Base-by-base conservation (phyloP, 1,140 invertebrate species). In the Lethrus apterus region DNA sequence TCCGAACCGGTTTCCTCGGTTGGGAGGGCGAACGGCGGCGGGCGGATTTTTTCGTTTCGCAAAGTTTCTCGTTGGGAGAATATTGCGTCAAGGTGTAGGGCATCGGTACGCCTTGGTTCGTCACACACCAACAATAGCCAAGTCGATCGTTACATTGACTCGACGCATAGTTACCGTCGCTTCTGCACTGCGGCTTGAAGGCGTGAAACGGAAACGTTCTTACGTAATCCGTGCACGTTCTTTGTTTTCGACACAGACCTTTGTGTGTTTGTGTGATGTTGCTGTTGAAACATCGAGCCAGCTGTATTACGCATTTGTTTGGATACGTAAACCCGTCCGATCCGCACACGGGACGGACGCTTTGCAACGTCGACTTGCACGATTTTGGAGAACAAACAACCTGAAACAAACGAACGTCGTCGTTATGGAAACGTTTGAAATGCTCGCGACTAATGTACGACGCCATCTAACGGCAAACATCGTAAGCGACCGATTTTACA, bases 81-180 rank as follows among this genome's bases (percentile, higher is more conserved):
- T 51, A 48, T 44, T 76, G 75, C 1, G 81, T 77, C 3, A 85
- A 78, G 2, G 86, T 88, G 48, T 86, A 81, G 14, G 80, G 76
- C 13, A 93, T 69, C 1, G 84, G 86, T 52, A 79, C 79, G 14
- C 46, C 52, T 41, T 48, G 75, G 1, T 80, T 74, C 2, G 83
- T 86, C 17, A 90, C 88, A 66, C 91, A 95, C 84, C 84, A 87
- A 60, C 84, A 87, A 59, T 78, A 84, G 38, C 83, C 84, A 1
- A 81, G 81, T 34, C 77, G 77, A 5, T 70, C 66, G 53, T 89
- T 81, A 63, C 91, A 94, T 69, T 95, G 91, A 26, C 89, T 77
- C 3, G 86, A 76, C 1, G 83, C 78, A 65, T 84, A 95, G 2
- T 77, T 81, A 5, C 90, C 90, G 58, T 93, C 89, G 4, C 74